A percentile compares a stretch with the other conserved stretches of the same genome.
These are phyloP conservation scores for Crossocerus cetratus DNA, from an alignment of 2,888 invertebrate genomes.

Conservation along the genomic window DNA sequence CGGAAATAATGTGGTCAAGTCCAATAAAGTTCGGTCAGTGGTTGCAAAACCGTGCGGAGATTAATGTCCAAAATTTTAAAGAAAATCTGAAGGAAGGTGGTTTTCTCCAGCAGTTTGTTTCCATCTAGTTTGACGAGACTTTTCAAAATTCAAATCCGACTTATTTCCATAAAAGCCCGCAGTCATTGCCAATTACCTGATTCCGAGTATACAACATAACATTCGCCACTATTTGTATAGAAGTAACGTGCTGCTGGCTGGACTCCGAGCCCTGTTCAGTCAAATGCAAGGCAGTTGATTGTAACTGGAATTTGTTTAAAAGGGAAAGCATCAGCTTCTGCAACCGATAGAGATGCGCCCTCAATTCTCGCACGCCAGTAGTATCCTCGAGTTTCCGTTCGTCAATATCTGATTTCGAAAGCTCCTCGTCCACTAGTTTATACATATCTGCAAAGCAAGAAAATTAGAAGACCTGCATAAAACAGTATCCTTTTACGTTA, in stretches of 20 bases:
- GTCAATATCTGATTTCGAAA: conserved; percentile 57
- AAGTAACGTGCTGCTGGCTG: conserved; percentile 65
- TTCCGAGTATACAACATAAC: conserved; percentile 85
- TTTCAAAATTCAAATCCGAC: not conserved
- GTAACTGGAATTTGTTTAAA: conserved; percentile 83
- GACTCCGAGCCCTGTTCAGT: conserved; percentile 54
- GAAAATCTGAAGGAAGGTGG: too few species aligned
- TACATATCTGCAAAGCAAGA: conserved; percentile 73
- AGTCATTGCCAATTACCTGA: conserved; percentile 68
- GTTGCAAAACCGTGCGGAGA: too few species aligned
- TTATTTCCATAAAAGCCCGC: too few species aligned
- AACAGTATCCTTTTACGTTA: too few species aligned
- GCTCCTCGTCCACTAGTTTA: conserved; percentile 71
- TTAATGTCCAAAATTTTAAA: too few species aligned
- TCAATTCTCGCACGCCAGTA: conserved; percentile 73
- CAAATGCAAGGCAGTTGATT: conserved; percentile 44
- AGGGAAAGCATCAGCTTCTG: conserved; percentile 87
- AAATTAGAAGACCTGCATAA: conserved; percentile 23
- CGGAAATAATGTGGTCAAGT: too few species aligned
- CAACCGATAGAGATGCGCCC: conserved; percentile 83
- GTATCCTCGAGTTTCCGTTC: conserved; percentile 63
- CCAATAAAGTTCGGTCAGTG: too few species aligned
- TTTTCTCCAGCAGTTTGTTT: too few species aligned
- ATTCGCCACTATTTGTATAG: conserved; percentile 84
- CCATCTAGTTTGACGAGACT: too few species aligned